Evolutionary conservation across 2,797 vertebrate genomes (phyloP), one percentile per base, ranked within the genome.

Genomic region (Cyprinella venusta): DNA sequence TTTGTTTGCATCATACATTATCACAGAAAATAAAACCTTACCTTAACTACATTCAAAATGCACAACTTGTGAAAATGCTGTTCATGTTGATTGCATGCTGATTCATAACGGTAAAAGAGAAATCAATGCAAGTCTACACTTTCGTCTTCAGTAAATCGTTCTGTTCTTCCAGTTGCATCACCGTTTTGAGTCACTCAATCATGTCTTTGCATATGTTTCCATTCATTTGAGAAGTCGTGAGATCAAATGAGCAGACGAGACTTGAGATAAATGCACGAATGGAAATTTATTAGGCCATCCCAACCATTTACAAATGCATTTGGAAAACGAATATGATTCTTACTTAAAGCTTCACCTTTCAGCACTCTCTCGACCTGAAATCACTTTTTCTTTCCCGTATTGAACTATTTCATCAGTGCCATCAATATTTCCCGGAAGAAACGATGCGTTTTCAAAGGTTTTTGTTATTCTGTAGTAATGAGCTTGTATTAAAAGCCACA

Each of bases 181-280:
- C 30, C 5, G 36, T 56, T 42, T 24, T 69, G 19, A 80, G 52
- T 15, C 9, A 19, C 56, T 61, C 67, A n/a, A n/a, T n/a, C n/a
- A 45, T 61, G 79, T 87, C 86, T 83, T 89, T 87, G 83, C 85
- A 86, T 76, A 82, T 86, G 84, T 89, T 86, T 91, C 89, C 70
- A 16, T 72, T 59, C 76, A 72, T 72, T 72, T 59, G 52, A 59
- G 54, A 80, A 59, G 19, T 54, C 50, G 45, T 26, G 54, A 16
- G 36, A 80, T 69, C 64, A 69, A 50, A 65, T 69, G 78, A 68
- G 48, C 9, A 40, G 52, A 69, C 7, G 50, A 70, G 78, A 42
- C 36, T 54, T 2, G 12, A 56, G 78, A 80, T 59, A 59, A 80
- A 61, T 15, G 67, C 79, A 59, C 15, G 65, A 30, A 40, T 4